Evolutionary conservation across 2,113 vertebrate species (phyloP), one percentile per base, ranked within the genome.

Genomic region (Xiphophorus maculatus): DNA sequence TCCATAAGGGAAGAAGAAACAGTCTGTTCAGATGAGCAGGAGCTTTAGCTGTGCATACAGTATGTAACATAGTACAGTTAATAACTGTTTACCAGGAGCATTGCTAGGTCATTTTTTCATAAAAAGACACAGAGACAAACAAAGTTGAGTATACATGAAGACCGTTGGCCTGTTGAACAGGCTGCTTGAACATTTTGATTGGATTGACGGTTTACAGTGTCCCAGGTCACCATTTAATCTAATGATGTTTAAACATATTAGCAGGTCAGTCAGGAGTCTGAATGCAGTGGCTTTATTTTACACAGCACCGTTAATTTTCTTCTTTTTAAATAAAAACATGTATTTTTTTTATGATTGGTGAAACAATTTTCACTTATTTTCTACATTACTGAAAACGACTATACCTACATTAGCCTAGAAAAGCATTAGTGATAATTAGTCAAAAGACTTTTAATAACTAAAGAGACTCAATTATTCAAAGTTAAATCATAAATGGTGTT

Each of bases 1-100:
- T 92, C 82, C 89, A 88, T 88, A 73, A 76, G 83, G 91, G 84
- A 91, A 91, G 88, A 92, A 94, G 88, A 92, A 94, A 93, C 91
- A 92, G 91, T 91, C 92, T 90, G 80, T 91, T 91, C 77, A 88
- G 86, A 91, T 93, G 93, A 90, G 81, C 83, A 87, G 82, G 82
- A 90, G 82, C 88, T 91, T 86, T 87, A 90, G 91, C 90, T 92
- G 89, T 94, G 91, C 87, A 89, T 90, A 92, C 79, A 90, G 85
- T 86, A 88, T 92, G 89, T 92, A 91, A 89, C 89, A 91, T 87
- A 87, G 90, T 84, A 79, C 79, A 86, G 84, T 85, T 89, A 91
- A 82, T 84, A 86, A 90, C 79, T 83, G 87, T 84, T 79, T 79
- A 91, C 88, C 80, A 87, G 82, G 86, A 87, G 81, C 79, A 91